These are phyloP conservation scores for Progne subis DNA, from an alignment of 2,113 vertebrate species.

Conservation along the genomic window DNA sequence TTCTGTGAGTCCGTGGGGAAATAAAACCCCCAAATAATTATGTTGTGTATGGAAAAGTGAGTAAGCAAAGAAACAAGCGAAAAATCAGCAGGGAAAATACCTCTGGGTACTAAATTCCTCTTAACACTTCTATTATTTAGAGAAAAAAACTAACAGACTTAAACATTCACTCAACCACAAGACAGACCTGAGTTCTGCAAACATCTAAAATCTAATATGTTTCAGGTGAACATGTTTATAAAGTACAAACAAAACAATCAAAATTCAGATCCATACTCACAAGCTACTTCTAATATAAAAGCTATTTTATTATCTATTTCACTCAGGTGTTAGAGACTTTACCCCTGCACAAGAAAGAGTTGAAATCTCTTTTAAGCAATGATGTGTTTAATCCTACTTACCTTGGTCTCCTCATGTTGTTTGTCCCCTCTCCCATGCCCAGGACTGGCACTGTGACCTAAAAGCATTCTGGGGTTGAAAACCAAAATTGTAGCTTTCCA, in stretches of 20 bases:
- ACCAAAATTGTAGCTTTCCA: not conserved
- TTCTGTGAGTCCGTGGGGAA: not conserved
- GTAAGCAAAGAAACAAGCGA: not conserved
- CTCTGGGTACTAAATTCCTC: not conserved
- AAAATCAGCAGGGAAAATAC: not conserved
- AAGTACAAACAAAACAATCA: not conserved
- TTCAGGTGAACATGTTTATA: not conserved
- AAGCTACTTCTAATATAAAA: not conserved
- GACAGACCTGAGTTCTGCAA: not conserved
- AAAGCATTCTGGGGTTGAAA: not conserved
- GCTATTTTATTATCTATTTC: not conserved
- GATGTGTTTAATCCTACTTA: not conserved
- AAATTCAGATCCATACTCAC: not conserved
- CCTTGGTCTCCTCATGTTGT: fast-evolving
- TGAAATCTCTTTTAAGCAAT: not conserved
- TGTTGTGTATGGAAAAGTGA: not conserved
- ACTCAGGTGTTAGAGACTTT: not conserved
- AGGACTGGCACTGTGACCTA: not conserved
- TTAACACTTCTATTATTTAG: not conserved
- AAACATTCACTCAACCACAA: not conserved
- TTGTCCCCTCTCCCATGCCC: fast-evolving
- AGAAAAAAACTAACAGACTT: not conserved
- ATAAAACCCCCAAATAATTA: not conserved
- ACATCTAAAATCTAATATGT: not conserved
- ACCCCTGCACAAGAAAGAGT: not conserved